phyloP scores from a whole-genome alignment of 2,888 invertebrate species.

The Eupithecia dodoneata region DNA sequence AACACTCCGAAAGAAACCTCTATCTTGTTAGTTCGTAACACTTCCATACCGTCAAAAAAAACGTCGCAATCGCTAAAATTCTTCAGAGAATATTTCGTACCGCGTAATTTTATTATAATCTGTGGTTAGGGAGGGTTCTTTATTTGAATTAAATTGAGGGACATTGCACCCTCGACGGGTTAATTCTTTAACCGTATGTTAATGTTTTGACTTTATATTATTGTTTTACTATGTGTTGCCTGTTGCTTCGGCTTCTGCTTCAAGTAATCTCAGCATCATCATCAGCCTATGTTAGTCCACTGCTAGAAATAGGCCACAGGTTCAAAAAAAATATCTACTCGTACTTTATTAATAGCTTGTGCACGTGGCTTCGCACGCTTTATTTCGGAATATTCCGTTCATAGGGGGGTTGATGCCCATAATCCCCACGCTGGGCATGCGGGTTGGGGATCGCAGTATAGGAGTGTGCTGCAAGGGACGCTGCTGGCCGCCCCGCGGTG shows the following conservation, averaged over 20 bases:
- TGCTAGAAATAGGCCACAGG: no score
- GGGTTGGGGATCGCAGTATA: no score
- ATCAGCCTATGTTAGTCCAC: no score
- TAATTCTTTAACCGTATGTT: slow-evolving; percentile 13
- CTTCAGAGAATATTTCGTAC: slow-evolving; percentile 1
- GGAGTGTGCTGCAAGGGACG: no score
- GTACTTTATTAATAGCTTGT: no score
- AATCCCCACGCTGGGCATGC: no score
- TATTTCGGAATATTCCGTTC: not conserved
- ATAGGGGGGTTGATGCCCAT: no score
- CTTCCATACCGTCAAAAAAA: not conserved
- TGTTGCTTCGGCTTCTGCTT: not conserved
- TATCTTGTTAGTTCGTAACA: not conserved
- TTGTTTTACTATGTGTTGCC: not conserved
- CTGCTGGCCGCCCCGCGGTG: no score
- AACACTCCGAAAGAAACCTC: not conserved
- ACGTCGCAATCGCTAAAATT: not conserved
- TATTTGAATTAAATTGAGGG: slow-evolving; percentile 16
- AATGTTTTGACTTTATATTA: slow-evolving; percentile 13
- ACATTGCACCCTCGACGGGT: slow-evolving; percentile 9
- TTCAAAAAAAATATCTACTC: not conserved
- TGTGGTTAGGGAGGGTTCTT: slow-evolving; percentile 13
- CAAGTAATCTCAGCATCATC: not conserved
- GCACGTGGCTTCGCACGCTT: not conserved
- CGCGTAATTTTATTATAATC: not conserved